Evolutionary conservation across 1,140 invertebrate genomes (phyloP).

Genomic region (Fopius arisanus): DNA sequence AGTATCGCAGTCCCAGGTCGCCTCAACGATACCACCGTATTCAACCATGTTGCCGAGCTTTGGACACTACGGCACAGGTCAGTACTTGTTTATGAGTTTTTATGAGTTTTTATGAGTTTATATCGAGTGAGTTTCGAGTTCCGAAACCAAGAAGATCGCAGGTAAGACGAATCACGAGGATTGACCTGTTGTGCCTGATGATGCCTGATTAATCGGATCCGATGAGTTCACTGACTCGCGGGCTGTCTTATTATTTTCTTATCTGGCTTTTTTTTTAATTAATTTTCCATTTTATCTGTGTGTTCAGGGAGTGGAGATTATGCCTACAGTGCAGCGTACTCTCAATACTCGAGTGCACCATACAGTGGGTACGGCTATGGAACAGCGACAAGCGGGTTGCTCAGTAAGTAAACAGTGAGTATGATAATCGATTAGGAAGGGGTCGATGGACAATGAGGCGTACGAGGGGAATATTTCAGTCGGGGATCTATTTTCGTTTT

Average conservation of each 20-base stretch:
- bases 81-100: constrained; percentile 59
- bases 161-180: not conserved
- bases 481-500: too few relatives aligned
- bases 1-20: constrained; percentile 62
- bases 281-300: constrained; percentile 41
- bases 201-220: too few relatives aligned
- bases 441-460: constrained; percentile 30
- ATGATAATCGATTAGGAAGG: constrained; percentile 66
- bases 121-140: too few relatives aligned
- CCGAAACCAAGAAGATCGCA: not conserved
- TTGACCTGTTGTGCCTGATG: not conserved
- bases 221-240: too few relatives aligned
- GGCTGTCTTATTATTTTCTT: not conserved
- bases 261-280: not conserved
- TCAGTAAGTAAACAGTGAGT: constrained; percentile 84
- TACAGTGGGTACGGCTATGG: constrained; percentile 79
- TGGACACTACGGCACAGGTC: constrained; percentile 76
- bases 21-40: constrained; percentile 63
- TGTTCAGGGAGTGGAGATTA: constrained; percentile 73
- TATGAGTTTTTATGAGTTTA: not conserved
- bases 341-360: constrained; percentile 75
- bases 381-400: constrained; percentile 75
- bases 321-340: constrained; percentile 77
- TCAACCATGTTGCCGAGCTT: constrained; percentile 77
- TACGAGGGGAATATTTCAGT: too few relatives aligned